Evolutionary conservation across 1,140 invertebrate genomes (phyloP).

Genomic region (Acyrthosiphon pisum): DNA sequence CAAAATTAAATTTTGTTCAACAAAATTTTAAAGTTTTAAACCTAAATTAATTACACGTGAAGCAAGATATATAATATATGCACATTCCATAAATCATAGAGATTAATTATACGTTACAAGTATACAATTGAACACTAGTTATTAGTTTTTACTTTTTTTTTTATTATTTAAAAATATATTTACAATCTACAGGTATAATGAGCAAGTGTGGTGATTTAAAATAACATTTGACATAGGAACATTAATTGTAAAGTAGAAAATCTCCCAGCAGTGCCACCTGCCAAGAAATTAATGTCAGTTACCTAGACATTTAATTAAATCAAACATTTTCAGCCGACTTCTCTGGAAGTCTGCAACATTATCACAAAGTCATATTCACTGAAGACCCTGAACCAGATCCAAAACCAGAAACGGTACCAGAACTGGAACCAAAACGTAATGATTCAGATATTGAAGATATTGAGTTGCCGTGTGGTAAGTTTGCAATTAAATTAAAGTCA

Average conservation of each 20-base stretch:
- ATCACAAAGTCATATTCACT: constrained; percentile 59
- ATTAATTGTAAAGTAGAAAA: too few relatives aligned
- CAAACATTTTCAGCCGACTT: constrained; percentile 29
- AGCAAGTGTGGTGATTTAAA: too few relatives aligned
- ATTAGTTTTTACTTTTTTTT: too few relatives aligned
- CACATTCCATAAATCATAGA: background rate
- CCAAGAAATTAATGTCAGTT: too few relatives aligned
- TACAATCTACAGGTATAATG: too few relatives aligned
- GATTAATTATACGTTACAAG: background rate
- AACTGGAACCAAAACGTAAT: background rate
- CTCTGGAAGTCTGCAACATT: background rate
- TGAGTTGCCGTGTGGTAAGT: background rate
- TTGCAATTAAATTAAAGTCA: background rate
- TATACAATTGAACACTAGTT: background rate
- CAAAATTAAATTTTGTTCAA: too few relatives aligned
- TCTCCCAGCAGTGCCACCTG: too few relatives aligned
- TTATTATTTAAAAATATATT: too few relatives aligned
- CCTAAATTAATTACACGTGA: background rate
- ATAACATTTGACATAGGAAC: too few relatives aligned
- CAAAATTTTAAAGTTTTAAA: too few relatives aligned
- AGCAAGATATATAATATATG: too few relatives aligned
- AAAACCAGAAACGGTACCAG: background rate
- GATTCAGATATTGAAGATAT: too few relatives aligned
- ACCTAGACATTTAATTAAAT: background rate
- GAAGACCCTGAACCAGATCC: background rate